phyloP scores from a whole-genome alignment of 2,113 vertebrate species.

The Salvelinus sp. region DNA sequence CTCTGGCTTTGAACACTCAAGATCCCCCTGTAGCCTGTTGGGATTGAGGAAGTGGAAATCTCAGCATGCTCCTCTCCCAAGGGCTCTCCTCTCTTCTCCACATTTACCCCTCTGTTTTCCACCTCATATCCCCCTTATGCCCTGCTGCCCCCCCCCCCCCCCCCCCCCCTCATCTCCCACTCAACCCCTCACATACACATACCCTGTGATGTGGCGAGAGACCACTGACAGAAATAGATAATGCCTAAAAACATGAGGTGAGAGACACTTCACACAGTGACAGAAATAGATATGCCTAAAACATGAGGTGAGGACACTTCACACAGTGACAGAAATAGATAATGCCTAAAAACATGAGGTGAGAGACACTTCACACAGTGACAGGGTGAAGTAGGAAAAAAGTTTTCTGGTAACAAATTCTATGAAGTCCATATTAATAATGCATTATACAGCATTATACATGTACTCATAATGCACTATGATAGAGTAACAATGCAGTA shows the following conservation, averaged over 20 bases:
- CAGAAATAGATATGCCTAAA: not conserved
- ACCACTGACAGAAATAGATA: not conserved
- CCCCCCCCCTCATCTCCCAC: not conserved
- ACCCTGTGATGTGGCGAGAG: not conserved
- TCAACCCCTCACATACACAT: not conserved
- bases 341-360: not conserved
- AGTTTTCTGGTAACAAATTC: no score
- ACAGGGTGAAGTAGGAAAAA: not conserved
- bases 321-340: not conserved
- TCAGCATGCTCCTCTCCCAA: not conserved
- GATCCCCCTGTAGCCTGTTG: not conserved
- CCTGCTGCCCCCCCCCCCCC: not conserved
- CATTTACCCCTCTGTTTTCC: not conserved
- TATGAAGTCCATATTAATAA: no score
- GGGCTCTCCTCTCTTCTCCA: not conserved
- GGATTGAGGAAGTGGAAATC: not conserved
- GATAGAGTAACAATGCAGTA: no score
- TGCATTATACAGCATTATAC: not conserved
- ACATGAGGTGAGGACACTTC: not conserved
- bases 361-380: not conserved
- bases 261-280: not conserved
- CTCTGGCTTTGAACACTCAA: no score
- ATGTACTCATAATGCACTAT: no score
- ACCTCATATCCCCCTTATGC: not conserved
- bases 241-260: not conserved